Evolutionary conservation across 2,113 vertebrate species (phyloP).

Genomic region (Lampris incognitus): DNA sequence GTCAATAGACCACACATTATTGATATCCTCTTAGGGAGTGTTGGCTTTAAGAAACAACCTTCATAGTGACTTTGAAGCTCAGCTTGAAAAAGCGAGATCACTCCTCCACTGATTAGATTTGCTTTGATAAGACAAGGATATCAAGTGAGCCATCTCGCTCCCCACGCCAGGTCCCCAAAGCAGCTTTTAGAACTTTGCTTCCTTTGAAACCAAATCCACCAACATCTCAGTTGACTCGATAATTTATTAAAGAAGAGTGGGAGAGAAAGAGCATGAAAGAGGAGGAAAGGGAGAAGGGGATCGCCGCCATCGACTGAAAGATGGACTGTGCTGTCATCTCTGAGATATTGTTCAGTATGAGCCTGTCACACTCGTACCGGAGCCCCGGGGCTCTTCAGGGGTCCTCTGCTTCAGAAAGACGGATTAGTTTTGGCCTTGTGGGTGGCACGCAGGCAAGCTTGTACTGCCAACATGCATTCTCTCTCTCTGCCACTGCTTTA

Average conservation of each 20-base stretch:
- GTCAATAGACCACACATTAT: neutral
- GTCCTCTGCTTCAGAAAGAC: slow-evolving; percentile 56
- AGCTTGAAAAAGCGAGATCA: slow-evolving; percentile 35
- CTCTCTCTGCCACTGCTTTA: neutral
- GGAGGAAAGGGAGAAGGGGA: neutral
- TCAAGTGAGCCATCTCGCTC: slow-evolving; percentile 34
- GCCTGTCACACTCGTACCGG: slow-evolving; percentile 37
- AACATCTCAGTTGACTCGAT: slow-evolving; percentile 31
- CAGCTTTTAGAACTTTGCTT: slow-evolving; percentile 15
- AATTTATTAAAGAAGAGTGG: slow-evolving; percentile 37
- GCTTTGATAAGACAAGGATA: slow-evolving; percentile 39
- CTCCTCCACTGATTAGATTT: slow-evolving; percentile 42
- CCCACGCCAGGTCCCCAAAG: slow-evolving; percentile 17
- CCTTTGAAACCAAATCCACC: slow-evolving; percentile 13
- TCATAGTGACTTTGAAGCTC: slow-evolving; percentile 50
- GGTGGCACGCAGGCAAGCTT: slow-evolving; percentile 41
- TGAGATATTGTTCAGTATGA: slow-evolving; percentile 36
- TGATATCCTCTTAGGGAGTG: neutral
- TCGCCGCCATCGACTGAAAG: slow-evolving; percentile 17
- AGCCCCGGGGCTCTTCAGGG: slow-evolving; percentile 33
- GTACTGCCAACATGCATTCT: slow-evolving; percentile 14
- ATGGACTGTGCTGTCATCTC: slow-evolving; percentile 38
- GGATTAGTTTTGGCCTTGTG: slow-evolving; percentile 34
- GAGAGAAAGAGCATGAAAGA: slow-evolving; percentile 18
- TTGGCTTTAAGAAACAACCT: slow-evolving; percentile 34